A percentile compares a stretch with the other conserved stretches of the same genome.
Evolutionary conservation across 2,797 vertebrate species (phyloP).

Genomic region (Falco concolor): DNA sequence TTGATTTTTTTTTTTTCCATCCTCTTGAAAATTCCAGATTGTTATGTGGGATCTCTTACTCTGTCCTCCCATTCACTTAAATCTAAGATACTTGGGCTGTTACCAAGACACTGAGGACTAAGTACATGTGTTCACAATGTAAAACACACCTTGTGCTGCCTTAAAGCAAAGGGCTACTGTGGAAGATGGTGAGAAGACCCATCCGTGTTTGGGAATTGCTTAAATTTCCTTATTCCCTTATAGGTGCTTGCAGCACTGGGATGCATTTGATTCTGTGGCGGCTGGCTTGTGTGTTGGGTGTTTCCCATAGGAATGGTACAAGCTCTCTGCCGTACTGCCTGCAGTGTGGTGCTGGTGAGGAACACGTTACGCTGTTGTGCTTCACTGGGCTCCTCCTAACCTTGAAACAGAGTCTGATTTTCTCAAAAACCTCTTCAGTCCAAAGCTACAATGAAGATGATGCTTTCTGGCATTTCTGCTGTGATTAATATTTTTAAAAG

Average conservation of each 20-base stretch:
- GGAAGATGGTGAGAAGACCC: not conserved
- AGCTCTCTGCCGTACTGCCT: not conserved
- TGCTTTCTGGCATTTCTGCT: not conserved
- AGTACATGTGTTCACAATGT: not conserved
- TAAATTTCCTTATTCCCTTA: not conserved
- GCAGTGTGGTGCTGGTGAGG: not conserved
- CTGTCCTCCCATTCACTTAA: not conserved
- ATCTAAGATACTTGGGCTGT: not conserved
- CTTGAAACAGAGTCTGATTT: not conserved
- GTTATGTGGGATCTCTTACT: not conserved
- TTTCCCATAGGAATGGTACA: not conserved
- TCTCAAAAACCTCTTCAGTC: not conserved
- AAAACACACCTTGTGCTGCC: not conserved
- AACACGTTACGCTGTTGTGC: rapidly evolving
- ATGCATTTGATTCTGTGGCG: not conserved
- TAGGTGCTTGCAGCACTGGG: not conserved
- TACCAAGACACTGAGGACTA: not conserved
- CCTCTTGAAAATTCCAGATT: not conserved
- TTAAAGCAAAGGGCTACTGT: not conserved
- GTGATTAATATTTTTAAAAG: not conserved
- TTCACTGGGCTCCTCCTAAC: not conserved
- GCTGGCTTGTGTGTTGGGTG: rapidly evolving
- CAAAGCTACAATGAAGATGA: not conserved
- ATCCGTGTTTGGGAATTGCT: not conserved
- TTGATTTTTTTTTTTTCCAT: not conserved